Conservation (phyloP, 2,113 vertebrate genomes). For the Cephalopterus ornatus region DNA sequence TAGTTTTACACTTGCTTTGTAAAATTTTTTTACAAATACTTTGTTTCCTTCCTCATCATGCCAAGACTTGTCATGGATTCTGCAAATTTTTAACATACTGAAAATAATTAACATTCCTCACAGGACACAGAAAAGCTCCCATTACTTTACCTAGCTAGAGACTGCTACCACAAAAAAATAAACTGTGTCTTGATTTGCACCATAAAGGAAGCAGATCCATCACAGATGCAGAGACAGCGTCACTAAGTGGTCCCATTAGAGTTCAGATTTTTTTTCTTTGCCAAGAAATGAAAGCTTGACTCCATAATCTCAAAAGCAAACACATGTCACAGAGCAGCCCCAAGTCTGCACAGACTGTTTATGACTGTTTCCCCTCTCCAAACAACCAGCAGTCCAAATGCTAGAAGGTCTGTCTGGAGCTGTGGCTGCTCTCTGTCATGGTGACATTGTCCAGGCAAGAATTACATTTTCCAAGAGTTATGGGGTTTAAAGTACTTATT, state of each 20-base stretch:
- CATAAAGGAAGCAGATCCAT: constrained; percentile 10
- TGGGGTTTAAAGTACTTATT: background rate
- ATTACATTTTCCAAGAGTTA: background rate
- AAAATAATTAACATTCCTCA: constrained; percentile 17
- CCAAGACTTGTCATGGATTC: background rate
- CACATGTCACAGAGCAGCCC: constrained; percentile 10
- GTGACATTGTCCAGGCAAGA: background rate
- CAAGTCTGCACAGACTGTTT: background rate
- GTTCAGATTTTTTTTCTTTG: background rate
- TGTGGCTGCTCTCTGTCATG: background rate
- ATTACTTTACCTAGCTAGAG: constrained; percentile 1
- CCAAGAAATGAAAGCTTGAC: constrained; percentile 4
- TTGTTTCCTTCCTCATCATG: background rate
- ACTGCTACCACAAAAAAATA: constrained; percentile 4
- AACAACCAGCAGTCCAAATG: background rate
- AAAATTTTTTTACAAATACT: background rate
- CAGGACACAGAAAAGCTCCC: background rate
- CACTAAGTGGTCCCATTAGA: background rate
- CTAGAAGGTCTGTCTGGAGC: constrained; percentile 30
- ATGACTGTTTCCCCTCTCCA: background rate
- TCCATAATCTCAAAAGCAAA: constrained; percentile 31
- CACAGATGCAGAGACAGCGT: background rate
- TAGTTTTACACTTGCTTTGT: background rate
- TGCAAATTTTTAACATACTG: constrained; percentile 8
- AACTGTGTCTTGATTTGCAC: background rate